These are phyloP conservation scores for Tragelaphus scriptus DNA, from an alignment of 2,113 vertebrate genomes.

Conservation along the genomic window DNA sequence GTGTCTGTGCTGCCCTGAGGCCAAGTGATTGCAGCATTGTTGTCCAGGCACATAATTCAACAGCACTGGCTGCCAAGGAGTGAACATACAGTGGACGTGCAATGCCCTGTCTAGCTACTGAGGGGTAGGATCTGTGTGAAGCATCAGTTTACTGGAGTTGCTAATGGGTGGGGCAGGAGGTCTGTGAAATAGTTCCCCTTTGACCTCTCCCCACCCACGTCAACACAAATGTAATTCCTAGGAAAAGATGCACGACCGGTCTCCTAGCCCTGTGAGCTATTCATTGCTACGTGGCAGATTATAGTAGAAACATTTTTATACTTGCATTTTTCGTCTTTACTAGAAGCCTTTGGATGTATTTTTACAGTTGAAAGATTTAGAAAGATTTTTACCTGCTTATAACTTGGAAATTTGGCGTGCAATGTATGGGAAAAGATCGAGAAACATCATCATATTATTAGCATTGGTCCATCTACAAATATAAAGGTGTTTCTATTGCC, in stretches of 20 bases:
- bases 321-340: slow-evolving; percentile 57
- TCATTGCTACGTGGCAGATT: slow-evolving; percentile 46
- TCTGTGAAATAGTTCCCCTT: not conserved
- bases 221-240: slow-evolving; percentile 50
- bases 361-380: slow-evolving; percentile 65
- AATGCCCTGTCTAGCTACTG: slow-evolving; percentile 11
- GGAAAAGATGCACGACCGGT: slow-evolving; percentile 43
- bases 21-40: slow-evolving; percentile 4
- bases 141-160: not conserved
- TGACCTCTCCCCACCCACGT: not conserved
- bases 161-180: not conserved
- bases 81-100: slow-evolving; percentile 9
- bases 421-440: slow-evolving; percentile 68
- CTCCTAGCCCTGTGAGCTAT: slow-evolving; percentile 51
- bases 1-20: slow-evolving; percentile 12
- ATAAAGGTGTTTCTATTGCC: slow-evolving; percentile 51
- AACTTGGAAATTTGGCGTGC: slow-evolving; percentile 60
- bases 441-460: slow-evolving; percentile 43
- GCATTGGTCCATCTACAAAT: slow-evolving; percentile 73
- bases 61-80: slow-evolving; percentile 61
- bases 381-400: slow-evolving; percentile 55
- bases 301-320: slow-evolving; percentile 58
- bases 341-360: slow-evolving; percentile 53
- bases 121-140: slow-evolving; percentile 39
- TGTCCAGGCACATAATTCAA: slow-evolving; percentile 48